phyloP scores from a whole-genome alignment of 2,113 vertebrate species.

The Chaenocephalus aceratus region DNA sequence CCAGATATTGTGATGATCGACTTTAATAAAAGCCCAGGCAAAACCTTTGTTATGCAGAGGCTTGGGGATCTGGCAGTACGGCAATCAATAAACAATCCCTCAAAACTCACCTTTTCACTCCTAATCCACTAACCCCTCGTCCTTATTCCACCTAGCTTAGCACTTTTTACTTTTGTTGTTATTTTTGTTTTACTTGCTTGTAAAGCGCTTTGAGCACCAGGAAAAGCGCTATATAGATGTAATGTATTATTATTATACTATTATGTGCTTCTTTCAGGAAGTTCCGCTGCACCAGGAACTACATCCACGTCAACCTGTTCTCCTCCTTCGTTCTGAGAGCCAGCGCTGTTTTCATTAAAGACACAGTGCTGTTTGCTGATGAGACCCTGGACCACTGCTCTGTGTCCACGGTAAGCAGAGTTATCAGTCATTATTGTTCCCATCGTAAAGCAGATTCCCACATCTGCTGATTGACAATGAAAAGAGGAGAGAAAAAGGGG shows the following conservation, averaged over 20 bases:
- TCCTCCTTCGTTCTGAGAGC: conserved; percentile 89
- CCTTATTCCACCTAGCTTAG: too few relatives aligned
- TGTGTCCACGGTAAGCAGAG: conserved; percentile 85
- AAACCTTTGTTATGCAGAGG: neutral
- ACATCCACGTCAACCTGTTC: conserved; percentile 92
- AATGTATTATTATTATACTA: too few relatives aligned
- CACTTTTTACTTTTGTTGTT: too few relatives aligned
- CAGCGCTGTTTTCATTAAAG: conserved; percentile 88
- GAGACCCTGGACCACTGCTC: conserved; percentile 88
- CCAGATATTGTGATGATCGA: neutral
- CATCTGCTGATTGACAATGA: conserved; percentile 4
- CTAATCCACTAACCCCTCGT: too few relatives aligned
- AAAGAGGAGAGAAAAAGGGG: conserved; percentile 1
- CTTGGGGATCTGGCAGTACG: neutral
- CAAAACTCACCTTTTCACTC: too few relatives aligned
- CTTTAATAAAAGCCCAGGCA: neutral
- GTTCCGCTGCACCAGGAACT: conserved; percentile 91
- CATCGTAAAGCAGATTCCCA: conserved; percentile 1
- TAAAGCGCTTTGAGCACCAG: too few relatives aligned
- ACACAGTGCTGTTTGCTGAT: conserved; percentile 85
- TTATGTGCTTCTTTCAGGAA: conserved; percentile 78
- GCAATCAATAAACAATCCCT: too few relatives aligned
- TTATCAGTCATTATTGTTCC: neutral
- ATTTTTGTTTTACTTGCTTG: too few relatives aligned
- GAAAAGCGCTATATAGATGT: too few relatives aligned